These are phyloP conservation scores for Rhineura floridana DNA, from an alignment of 2,113 vertebrate genomes.

Conservation along the genomic window DNA sequence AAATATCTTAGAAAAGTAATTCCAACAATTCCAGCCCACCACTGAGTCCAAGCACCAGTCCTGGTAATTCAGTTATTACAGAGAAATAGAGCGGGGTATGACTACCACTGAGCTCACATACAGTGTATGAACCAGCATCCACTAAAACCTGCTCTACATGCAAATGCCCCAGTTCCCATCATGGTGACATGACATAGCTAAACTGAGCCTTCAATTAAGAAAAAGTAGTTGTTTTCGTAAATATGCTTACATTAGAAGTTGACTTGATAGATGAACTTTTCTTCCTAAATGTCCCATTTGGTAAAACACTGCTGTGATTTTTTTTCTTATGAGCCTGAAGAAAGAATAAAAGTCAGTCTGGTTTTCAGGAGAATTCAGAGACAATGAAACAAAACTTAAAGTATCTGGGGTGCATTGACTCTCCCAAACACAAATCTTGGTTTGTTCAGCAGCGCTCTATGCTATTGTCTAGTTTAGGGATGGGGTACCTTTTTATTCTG, in stretches of 20 bases:
- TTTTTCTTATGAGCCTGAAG: constrained; percentile 61
- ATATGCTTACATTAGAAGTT: constrained; percentile 29
- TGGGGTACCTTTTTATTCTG: not conserved
- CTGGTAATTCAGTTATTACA: no score
- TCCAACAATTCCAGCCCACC: no score
- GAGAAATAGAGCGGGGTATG: no score
- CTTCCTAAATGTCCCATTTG: constrained; percentile 59
- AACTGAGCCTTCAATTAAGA: not conserved
- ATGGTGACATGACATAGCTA: not conserved
- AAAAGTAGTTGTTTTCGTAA: constrained; percentile 14
- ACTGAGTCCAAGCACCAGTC: no score
- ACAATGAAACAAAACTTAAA: not conserved
- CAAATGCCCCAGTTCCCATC: not conserved
- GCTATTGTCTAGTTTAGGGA: not conserved
- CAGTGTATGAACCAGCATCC: not conserved
- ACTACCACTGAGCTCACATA: no score
- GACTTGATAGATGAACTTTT: constrained; percentile 45
- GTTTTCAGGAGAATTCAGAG: not conserved
- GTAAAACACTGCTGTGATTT: constrained; percentile 21
- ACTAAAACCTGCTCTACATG: not conserved
- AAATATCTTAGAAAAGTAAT: no score
- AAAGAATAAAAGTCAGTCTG: not conserved
- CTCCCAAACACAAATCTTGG: not conserved
- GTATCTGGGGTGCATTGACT: not conserved
- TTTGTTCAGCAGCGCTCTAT: not conserved